Conservation (phyloP, 2,888 invertebrate species). For the Laspeyria flexula region DNA sequence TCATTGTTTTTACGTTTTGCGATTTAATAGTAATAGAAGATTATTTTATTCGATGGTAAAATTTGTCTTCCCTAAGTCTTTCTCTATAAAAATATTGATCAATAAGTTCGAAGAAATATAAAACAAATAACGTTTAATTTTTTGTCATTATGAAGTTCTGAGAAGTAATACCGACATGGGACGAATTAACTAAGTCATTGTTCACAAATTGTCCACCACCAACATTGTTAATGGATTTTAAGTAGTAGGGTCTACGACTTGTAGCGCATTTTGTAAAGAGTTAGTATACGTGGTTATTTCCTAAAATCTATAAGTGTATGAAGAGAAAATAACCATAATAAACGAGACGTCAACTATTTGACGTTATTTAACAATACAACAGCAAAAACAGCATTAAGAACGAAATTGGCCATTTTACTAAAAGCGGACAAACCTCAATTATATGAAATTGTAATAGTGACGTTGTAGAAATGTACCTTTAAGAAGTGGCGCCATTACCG, state of each 20-base stretch:
- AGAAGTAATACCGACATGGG: too few species aligned
- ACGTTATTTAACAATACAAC: constrained; percentile 54
- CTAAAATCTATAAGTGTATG: not conserved
- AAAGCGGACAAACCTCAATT: constrained; percentile 82
- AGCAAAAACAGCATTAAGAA: constrained; percentile 69
- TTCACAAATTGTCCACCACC: not conserved
- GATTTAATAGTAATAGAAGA: constrained; percentile 28
- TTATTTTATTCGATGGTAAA: not conserved
- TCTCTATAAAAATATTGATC: too few species aligned
- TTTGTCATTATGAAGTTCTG: too few species aligned
- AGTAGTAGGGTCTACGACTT: not conserved
- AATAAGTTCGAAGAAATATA: too few species aligned
- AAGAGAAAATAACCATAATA: constrained; percentile 10
- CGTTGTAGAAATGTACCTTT: constrained; percentile 70
- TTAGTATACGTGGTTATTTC: not conserved
- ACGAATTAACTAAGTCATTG: not conserved
- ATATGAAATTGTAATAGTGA: constrained; percentile 80
- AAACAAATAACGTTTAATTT: too few species aligned
- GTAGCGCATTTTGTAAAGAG: not conserved
- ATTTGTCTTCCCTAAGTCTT: not conserved
- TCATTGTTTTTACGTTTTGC: constrained; percentile 47
- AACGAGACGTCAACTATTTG: constrained; percentile 51
- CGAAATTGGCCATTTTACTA: constrained; percentile 83
- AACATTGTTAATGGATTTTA: not conserved
- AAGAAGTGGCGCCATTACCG: constrained; percentile 75